Evolutionary conservation across 2,797 vertebrate genomes (phyloP).

Genomic region (Etheostoma perlongum): DNA sequence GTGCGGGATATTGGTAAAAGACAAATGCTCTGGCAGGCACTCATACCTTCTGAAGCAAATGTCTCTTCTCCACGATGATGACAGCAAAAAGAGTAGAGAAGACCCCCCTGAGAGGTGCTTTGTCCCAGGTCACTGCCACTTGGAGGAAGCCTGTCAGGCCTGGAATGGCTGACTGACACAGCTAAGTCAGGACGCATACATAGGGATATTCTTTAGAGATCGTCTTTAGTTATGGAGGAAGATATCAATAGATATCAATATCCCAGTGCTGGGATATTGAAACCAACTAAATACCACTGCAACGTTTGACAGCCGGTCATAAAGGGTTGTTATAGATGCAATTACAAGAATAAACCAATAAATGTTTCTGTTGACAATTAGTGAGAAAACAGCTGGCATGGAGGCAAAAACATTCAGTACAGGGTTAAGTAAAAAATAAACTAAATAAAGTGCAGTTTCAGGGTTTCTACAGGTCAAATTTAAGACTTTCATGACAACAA

Average conservation of each 20-base stretch:
- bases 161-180: conserved; percentile 83
- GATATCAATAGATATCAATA: background rate
- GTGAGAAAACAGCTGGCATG: background rate
- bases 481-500: too few relatives aligned
- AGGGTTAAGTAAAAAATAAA: too few relatives aligned
- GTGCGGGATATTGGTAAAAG: background rate
- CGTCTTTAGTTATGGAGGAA: background rate
- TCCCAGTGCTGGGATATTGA: background rate
- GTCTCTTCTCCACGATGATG: conserved; percentile 89
- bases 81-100: conserved; percentile 90
- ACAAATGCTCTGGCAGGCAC: background rate
- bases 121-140: conserved; percentile 81
- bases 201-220: background rate
- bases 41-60: conserved; percentile 88
- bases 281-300: background rate
- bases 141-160: conserved; percentile 88
- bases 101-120: conserved; percentile 81
- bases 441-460: too few relatives aligned
- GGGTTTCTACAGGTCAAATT: too few relatives aligned
- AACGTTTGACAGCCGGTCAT: background rate
- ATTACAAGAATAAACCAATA: background rate
- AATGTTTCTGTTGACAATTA: background rate
- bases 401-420: too few relatives aligned
- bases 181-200: conserved; percentile 72
- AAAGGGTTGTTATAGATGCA: background rate